Evolutionary conservation across 2,888 invertebrate genomes (phyloP).

Genomic region (Parnassius mnemosyne): DNA sequence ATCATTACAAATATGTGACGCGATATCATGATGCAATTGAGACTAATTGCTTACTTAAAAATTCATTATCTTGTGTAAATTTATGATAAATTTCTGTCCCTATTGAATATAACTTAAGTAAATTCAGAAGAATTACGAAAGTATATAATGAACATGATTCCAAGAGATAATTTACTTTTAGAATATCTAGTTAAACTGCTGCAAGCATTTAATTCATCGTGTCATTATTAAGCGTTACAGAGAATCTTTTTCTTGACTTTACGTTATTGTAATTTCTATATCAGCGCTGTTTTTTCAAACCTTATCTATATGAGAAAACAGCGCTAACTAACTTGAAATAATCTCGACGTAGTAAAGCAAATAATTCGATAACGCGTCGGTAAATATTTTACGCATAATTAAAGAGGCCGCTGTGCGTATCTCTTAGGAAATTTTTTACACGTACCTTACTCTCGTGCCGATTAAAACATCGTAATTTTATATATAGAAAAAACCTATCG

Average conservation of each 20-base stretch:
- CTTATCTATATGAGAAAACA: neutral
- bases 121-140: too few species aligned
- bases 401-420: conserved; percentile 19
- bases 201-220: too few species aligned
- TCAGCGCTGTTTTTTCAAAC: conserved; percentile 1
- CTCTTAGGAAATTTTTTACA: conserved; percentile 16
- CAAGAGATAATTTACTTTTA: too few species aligned
- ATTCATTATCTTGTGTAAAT: too few species aligned
- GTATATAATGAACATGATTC: too few species aligned
- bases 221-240: conserved; percentile 1
- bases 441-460: conserved; percentile 12
- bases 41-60: too few species aligned
- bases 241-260: conserved; percentile 1
- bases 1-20: too few species aligned
- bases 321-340: conserved; percentile 18
- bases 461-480: conserved; percentile 9
- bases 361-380: conserved; percentile 20
- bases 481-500: conserved; percentile 7
- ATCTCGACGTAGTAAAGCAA: conserved; percentile 19
- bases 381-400: conserved; percentile 23
- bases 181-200: too few species aligned
- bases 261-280: neutral
- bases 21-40: too few species aligned
- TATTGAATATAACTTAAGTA: too few species aligned
- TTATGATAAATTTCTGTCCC: too few species aligned